Evolutionary conservation across 2,888 invertebrate species (phyloP), one percentile per base, ranked within the genome.

Genomic region (Lomographa bimaculata): DNA sequence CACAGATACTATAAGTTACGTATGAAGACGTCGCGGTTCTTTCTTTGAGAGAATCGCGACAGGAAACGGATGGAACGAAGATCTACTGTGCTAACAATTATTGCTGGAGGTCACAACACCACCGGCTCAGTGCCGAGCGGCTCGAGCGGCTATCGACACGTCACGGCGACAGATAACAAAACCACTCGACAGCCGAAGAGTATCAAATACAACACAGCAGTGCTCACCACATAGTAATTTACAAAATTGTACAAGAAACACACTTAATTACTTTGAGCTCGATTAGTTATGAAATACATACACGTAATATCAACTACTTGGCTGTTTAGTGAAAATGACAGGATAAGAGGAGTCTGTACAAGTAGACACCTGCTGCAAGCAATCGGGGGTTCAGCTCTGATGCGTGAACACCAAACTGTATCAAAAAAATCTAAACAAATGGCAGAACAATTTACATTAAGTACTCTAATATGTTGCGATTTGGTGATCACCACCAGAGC

Each of bases 1-100:
- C 57, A 71, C 57, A 57, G 62, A 69, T 71, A 71, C 70, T 66
- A 70, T 72, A 73, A 79, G 71, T 86, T 87, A 86, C 86, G 86
- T 86, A 86, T 85, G 79, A 67, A 66, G 65, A 50, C 49, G 72
- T 59, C 57, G 69, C 60, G 59, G 51, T 46, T 56, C 50, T 66
- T 76, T 84, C 84, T 85, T 83, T 69, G 84, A 85, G 78, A 71
- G 58, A 52, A 41, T 54, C 67, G 57, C 71, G 61, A 64, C 73
- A 51, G 60, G 64, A 67, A 4, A 80, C 79, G 81, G 79, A 76
- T 63, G 61, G 57, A 70, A 67, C 71, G 60, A 71, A 66, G 62
- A 66, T 65, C 59, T 62, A 61, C 57, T 54, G 60, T 52, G 57
- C 55, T 57, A 69, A 72, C 69, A 70, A 74, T 82, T 83, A 83